These are phyloP conservation scores for Dendroctonus ponderosae DNA, from an alignment of 1,140 invertebrate genomes.

Conservation along the genomic window DNA sequence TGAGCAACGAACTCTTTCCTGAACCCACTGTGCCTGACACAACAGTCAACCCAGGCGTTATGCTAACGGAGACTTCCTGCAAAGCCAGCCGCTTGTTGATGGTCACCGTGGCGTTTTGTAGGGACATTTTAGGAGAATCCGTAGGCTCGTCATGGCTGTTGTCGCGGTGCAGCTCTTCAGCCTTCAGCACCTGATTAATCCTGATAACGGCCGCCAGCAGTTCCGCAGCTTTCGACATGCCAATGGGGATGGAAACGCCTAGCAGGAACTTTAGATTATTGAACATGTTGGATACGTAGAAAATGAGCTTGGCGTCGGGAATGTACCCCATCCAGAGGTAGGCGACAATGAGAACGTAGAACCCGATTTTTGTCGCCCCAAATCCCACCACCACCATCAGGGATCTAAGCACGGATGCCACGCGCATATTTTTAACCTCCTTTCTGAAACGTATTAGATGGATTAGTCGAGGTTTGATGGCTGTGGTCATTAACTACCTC, in stretches of 20 bases:
- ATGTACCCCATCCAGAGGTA: conserved; percentile 67
- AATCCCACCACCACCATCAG: conserved; percentile 44
- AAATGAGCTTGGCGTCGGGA: conserved; percentile 73
- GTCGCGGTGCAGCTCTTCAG: conserved; percentile 36
- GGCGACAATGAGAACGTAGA: conserved; percentile 60
- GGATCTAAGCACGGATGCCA: conserved; percentile 34
- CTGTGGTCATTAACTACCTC: conserved; percentile 24
- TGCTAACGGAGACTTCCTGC: conserved; percentile 56
- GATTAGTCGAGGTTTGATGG: no score
- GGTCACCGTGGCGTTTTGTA: conserved; percentile 40
- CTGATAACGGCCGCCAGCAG: conserved; percentile 33
- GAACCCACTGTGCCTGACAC: conserved; percentile 78
- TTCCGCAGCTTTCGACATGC: conserved; percentile 61
- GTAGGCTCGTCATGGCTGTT: conserved; percentile 16
- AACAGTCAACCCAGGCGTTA: conserved; percentile 64
- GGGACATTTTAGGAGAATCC: conserved; percentile 16
- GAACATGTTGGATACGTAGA: conserved; percentile 72
- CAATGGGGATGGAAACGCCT: conserved; percentile 71
- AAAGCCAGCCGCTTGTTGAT: conserved; percentile 53
- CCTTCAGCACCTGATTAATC: conserved; percentile 37
- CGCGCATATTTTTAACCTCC: conserved; percentile 35
- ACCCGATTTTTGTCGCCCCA: conserved; percentile 61
- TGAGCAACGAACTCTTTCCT: conserved; percentile 75
- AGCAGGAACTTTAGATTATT: conserved; percentile 70
- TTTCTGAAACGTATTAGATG: conserved; percentile 28